These are phyloP conservation scores for Acrobasis suavella DNA, from an alignment of 2,888 invertebrate species.

Conservation along the genomic window DNA sequence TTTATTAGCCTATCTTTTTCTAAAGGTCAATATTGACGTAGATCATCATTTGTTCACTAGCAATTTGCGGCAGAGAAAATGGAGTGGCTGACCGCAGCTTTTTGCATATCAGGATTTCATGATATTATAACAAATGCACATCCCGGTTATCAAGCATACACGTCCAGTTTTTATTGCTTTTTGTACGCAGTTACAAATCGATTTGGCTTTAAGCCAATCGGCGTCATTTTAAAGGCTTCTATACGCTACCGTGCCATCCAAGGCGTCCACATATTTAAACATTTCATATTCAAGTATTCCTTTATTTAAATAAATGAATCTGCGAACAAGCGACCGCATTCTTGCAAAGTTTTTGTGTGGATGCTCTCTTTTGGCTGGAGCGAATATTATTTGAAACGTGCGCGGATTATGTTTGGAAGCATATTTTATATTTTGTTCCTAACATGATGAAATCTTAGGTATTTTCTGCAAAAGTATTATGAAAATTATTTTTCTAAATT, in stretches of 20 bases:
- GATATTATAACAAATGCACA: constrained; percentile 62
- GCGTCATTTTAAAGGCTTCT: constrained; percentile 73
- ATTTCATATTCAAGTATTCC: constrained; percentile 4
- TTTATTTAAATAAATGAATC: constrained; percentile 6
- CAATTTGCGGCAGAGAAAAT: no score
- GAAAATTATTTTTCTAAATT: no score
- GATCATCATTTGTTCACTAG: no score
- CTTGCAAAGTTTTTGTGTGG: constrained; percentile 2
- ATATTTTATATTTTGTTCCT: neutral
- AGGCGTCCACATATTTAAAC: neutral
- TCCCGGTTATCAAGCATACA: constrained; percentile 71
- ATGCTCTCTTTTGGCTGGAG: constrained; percentile 1
- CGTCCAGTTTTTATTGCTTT: constrained; percentile 78
- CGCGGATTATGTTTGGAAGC: constrained; percentile 3
- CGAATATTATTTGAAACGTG: constrained; percentile 3
- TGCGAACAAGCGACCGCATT: constrained; percentile 2
- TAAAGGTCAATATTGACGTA: no score
- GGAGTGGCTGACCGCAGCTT: neutral
- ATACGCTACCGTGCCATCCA: constrained; percentile 38
- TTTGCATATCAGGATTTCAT: constrained; percentile 32
- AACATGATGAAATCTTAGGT: constrained; percentile 1
- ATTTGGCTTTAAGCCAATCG: constrained; percentile 77
- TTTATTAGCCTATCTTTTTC: no score
- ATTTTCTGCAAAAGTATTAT: neutral
- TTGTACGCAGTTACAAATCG: constrained; percentile 78